Evolutionary conservation across 2,113 vertebrate genomes (phyloP).

Genomic region (Tragelaphus buxtoni): DNA sequence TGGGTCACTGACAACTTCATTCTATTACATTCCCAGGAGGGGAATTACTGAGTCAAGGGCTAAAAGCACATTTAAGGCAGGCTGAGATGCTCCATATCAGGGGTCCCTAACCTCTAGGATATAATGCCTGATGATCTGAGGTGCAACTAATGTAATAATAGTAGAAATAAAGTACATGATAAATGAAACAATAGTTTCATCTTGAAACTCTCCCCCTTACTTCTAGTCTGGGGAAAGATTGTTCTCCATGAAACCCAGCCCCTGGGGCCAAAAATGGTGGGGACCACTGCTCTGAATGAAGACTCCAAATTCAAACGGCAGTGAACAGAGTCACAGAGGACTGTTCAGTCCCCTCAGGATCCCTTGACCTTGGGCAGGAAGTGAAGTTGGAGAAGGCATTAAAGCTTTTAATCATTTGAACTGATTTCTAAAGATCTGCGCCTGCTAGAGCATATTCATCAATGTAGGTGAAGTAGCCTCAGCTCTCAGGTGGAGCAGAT

Average conservation of each 20-base stretch:
- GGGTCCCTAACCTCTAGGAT: no score
- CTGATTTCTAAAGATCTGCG: conserved; percentile 12
- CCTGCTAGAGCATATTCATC: neutral
- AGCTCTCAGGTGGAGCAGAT: conserved; percentile 9
- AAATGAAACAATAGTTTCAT: neutral
- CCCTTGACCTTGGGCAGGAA: neutral
- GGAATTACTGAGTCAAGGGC: no score
- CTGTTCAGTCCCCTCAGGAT: neutral
- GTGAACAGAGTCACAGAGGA: neutral
- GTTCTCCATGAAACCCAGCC: neutral
- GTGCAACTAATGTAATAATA: no score
- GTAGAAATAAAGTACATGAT: neutral
- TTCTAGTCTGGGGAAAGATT: neutral
- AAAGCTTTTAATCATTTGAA: neutral
- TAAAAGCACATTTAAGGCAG: no score
- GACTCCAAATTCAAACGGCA: neutral
- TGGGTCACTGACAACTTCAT: no score
- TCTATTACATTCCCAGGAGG: no score
- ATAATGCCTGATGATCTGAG: no score
- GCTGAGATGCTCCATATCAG: no score
- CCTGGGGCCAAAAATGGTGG: neutral
- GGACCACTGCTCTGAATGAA: neutral
- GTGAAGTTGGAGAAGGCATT: neutral
- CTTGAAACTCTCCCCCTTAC: neutral
- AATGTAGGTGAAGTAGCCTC: neutral